phyloP scores from a whole-genome alignment of 2,888 invertebrate species.

The Cylindroiulus punctatus region DNA sequence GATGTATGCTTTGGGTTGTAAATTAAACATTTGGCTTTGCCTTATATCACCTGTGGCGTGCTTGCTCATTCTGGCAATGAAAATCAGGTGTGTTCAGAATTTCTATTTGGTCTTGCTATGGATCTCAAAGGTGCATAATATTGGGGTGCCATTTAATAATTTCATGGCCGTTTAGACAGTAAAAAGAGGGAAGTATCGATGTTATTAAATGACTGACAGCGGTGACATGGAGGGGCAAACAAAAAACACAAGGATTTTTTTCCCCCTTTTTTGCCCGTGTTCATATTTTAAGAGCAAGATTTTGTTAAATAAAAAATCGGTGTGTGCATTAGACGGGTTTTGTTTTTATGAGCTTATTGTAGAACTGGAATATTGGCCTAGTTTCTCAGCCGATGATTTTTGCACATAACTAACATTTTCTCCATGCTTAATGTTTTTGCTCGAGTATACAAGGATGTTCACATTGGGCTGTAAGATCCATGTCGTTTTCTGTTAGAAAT shows the following conservation, averaged over 20 bases:
- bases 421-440: not conserved
- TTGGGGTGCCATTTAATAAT: not conserved
- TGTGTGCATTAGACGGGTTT: not conserved
- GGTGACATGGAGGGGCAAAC: conserved; percentile 16
- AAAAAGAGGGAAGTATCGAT: not conserved
- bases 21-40: conserved; percentile 1
- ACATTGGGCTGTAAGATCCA: not conserved
- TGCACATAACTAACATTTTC: conserved; percentile 3
- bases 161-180: conserved; percentile 10
- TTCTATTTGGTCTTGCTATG: not conserved
- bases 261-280: not conserved
- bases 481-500: not conserved
- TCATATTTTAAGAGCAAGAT: conserved; percentile 1
- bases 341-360: not conserved
- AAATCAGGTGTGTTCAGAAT: conserved; percentile 2
- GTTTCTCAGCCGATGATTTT: not conserved
- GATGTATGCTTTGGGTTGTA: conserved; percentile 18
- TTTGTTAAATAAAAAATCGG: not conserved
- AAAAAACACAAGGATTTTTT: not conserved
- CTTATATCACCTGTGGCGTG: conserved; percentile 6
- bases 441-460: conserved; percentile 12
- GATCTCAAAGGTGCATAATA: not conserved
- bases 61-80: not conserved
- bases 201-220: conserved; percentile 3
- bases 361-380: conserved; percentile 11